A percentile compares a stretch with the other conserved stretches of the same genome.
These are phyloP conservation scores for Drosophila antonietae DNA, from an alignment of 2,888 invertebrate genomes.

Conservation along the genomic window DNA sequence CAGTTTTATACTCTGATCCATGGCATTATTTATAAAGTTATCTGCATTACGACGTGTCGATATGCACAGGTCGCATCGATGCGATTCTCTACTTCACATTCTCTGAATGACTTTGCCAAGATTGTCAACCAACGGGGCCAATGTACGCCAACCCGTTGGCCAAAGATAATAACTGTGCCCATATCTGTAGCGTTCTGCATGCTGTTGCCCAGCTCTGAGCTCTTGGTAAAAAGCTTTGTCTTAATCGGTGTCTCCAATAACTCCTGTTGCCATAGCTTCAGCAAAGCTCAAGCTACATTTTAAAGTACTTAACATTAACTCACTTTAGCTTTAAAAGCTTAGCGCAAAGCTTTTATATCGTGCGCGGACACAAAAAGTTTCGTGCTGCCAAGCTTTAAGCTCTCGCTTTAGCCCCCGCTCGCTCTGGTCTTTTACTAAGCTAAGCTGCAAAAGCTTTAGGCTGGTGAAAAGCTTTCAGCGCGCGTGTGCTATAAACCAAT, in stretches of 20 bases:
- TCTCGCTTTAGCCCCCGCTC: too few relatives aligned
- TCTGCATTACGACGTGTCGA: slow-evolving; percentile 37
- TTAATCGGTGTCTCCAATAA: background rate
- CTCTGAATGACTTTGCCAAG: slow-evolving; percentile 1
- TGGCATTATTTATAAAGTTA: slow-evolving; percentile 1
- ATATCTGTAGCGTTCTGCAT: background rate
- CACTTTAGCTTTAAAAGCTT: background rate
- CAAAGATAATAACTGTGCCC: background rate
- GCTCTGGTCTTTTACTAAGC: background rate
- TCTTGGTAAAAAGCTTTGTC: background rate
- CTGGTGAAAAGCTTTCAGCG: slow-evolving; percentile 5
- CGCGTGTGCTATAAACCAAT: slow-evolving; percentile 1
- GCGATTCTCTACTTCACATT: slow-evolving; percentile 11
- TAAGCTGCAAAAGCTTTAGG: background rate
- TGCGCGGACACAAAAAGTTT: too few relatives aligned
- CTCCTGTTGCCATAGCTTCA: background rate
- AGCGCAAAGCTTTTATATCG: too few relatives aligned
- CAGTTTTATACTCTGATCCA: slow-evolving; percentile 26
- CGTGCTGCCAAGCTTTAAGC: background rate
- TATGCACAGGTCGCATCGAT: slow-evolving; percentile 27
- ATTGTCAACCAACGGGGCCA: slow-evolving; percentile 4
- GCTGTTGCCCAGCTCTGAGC: background rate
- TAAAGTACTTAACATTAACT: background rate
- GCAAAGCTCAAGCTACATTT: background rate
- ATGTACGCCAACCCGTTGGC: background rate